Conservation (phyloP, 2,888 invertebrate genomes). For the Galerucella nymphaeae region DNA sequence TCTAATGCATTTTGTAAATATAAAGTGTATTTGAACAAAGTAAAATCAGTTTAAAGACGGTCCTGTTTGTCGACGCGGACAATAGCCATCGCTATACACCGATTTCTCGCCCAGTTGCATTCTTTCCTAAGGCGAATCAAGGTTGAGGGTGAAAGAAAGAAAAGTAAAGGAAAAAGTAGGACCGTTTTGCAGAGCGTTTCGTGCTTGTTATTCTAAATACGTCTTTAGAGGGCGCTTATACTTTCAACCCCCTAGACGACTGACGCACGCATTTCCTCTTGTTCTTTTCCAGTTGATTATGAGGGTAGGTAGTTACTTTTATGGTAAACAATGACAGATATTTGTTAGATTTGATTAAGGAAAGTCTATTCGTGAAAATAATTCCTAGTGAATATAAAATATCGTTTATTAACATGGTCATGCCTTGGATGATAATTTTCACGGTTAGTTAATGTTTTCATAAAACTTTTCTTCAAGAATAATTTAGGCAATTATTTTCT, state of each 20-base stretch:
- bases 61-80: slow-evolving; percentile 32
- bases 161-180: background rate
- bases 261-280: slow-evolving; percentile 48
- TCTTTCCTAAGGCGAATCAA: slow-evolving; percentile 39
- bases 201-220: slow-evolving; percentile 54
- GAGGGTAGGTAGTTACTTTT: slow-evolving; percentile 15
- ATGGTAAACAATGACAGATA: background rate
- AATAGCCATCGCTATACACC: slow-evolving; percentile 42
- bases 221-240: slow-evolving; percentile 56
- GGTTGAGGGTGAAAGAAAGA: slow-evolving; percentile 1
- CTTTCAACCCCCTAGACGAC: slow-evolving; percentile 42
- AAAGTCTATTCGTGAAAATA: too few relatives aligned
- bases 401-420: too few relatives aligned
- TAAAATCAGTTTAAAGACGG: background rate
- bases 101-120: slow-evolving; percentile 51
- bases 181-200: slow-evolving; percentile 48
- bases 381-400: too few relatives aligned
- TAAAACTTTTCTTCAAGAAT: slow-evolving; percentile 16
- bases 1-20: too few relatives aligned
- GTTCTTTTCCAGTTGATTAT: slow-evolving; percentile 28
- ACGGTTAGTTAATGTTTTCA: background rate
- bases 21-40: too few relatives aligned
- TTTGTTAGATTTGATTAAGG: too few relatives aligned
- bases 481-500: slow-evolving; percentile 22
- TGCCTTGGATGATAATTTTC: background rate